Base-by-base conservation (phyloP, 2,113 vertebrate species). In the Corythornis cristatus region DNA sequence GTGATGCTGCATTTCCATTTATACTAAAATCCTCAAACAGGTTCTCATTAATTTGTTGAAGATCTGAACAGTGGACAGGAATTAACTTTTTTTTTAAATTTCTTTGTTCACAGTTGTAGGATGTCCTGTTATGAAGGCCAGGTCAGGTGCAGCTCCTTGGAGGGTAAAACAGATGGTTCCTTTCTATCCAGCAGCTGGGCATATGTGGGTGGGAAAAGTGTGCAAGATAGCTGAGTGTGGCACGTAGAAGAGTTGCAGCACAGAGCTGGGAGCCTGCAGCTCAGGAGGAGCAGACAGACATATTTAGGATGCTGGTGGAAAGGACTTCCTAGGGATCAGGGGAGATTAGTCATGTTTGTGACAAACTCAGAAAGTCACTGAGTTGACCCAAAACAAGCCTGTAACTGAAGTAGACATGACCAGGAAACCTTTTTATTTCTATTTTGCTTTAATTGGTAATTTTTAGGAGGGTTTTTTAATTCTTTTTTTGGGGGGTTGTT, bases 171-270 rank as follows among this genome's bases (percentile, higher is more conserved):
- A 95, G 93, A 93, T 96, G 87, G 89, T 73, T 80, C 62, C 48
- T 57, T 57, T 93, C 93, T 95, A 37, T 91, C 93, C 78, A 93
- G 91, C 78, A 95, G 87, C 85, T 93, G 89, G 75, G 62, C 17
- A 53, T 70, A 85, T 0, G 16, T 91, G 54, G 74, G 66, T 68
- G 78, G 87, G 82, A 91, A 93, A 87, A 35, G 62, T 82, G 61
- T 61, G 50, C 54, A 76, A 93, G 87, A 50, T 60, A 93, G 87
- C 35, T 79, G 78, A 92, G n/a, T 61, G 33, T 85, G 73, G 60
- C 80, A 80, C 2, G 2, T 76, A 68, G 45, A 85, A 73, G 54
- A 87, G 37, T 40, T 81, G 29, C 29, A 71, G 65, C 61, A 48
- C 2, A 73, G 15, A 73, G 31, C 45, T 54, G 67, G 50, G 54